phyloP scores from a whole-genome alignment of 64 coral and sea anemone genomes.

The Catalaphyllia jardinei region DNA sequence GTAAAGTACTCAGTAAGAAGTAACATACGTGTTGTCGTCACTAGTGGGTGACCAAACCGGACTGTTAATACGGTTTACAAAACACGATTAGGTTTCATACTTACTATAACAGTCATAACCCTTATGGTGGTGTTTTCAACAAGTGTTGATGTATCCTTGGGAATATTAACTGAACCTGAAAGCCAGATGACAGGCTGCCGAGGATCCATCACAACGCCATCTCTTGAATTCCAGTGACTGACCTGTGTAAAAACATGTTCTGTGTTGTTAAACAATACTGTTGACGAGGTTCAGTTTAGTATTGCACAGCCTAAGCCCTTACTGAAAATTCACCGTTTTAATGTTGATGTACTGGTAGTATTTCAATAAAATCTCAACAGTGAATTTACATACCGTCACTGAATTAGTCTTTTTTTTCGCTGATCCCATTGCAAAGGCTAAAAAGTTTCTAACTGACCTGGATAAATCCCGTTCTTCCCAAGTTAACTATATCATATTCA shows the following conservation, averaged over 20 bases:
- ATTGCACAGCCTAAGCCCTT: no score
- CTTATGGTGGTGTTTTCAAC: constrained; percentile 67
- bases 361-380: no score
- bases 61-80: background rate
- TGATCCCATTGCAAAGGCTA: no score
- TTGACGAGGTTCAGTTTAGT: no score
- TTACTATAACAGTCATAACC: constrained; percentile 56
- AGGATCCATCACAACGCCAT: constrained; percentile 46
- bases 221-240: constrained; percentile 41
- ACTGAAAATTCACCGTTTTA: no score
- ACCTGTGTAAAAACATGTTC: background rate
- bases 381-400: no score
- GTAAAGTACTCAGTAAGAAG: no score
- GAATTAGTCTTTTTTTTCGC: no score
- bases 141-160: constrained; percentile 39
- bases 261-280: no score
- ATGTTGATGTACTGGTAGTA: no score
- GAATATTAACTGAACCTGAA: constrained; percentile 40
- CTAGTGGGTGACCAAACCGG: no score
- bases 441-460: constrained; percentile 3
- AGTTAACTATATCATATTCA: constrained; percentile 68
- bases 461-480: constrained; percentile 59
- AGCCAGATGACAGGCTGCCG: constrained; percentile 47
- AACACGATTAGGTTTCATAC: background rate
- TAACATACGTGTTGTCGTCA: no score